Conservation (phyloP, 2,888 invertebrate genomes). For the Coelinius sp. region DNA sequence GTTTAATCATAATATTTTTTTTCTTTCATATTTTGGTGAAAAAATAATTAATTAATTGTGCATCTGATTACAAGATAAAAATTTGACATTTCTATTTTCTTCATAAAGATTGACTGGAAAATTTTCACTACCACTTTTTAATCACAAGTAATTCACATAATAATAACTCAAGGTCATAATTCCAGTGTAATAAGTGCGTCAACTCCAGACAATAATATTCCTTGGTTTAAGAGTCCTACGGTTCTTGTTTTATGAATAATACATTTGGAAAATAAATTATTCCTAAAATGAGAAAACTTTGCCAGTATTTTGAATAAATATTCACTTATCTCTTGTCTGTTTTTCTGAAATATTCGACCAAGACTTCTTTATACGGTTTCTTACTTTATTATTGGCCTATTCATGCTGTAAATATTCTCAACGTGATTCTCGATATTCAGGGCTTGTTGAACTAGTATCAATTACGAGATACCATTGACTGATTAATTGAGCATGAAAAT, state of each 20-base stretch:
- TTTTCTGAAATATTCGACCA: not conserved
- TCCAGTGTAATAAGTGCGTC: slow-evolving; percentile 3
- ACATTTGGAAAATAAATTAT: slow-evolving; percentile 13
- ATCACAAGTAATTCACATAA: not conserved
- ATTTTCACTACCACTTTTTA: not conserved
- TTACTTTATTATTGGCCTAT: not conserved
- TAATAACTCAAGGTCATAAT: not conserved
- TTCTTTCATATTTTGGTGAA: not conserved
- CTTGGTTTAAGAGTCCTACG: not conserved
- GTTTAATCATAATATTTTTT: not conserved
- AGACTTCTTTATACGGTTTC: not conserved
- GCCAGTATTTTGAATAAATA: slow-evolving; percentile 12
- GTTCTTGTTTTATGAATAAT: slow-evolving; percentile 12
- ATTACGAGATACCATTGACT: slow-evolving; percentile 22
- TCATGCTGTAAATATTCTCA: not conserved
- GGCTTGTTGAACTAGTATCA: slow-evolving; percentile 31
- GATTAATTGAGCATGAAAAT: not conserved
- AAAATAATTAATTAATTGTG: too few species aligned
- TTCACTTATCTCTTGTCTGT: not conserved
- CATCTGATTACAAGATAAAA: too few species aligned
- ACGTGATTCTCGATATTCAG: slow-evolving; percentile 30
- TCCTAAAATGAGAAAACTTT: slow-evolving; percentile 5
- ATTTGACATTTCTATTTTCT: not conserved
- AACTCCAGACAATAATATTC: not conserved
- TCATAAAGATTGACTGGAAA: not conserved